Percentiles rank a stretch among this genome's conserved stretches.
Conservation (phyloP, 2,797 vertebrate genomes). For the Balearica regulorum region DNA sequence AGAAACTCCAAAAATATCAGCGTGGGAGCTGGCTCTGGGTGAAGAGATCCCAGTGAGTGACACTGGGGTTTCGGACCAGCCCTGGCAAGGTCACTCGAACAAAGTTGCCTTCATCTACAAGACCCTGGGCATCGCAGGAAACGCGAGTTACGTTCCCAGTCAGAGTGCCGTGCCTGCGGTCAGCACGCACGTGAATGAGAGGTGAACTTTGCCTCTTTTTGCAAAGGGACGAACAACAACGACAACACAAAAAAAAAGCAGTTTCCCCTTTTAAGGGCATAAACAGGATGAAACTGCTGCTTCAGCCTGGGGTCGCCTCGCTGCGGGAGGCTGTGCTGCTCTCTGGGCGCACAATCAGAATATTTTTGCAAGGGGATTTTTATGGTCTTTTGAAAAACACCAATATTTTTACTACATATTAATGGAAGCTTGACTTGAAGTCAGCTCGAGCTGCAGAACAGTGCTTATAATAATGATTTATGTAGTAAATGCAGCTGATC, state of each 20-base stretch:
- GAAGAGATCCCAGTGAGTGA: not conserved
- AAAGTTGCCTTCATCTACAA: not conserved
- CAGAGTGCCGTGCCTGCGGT: not conserved
- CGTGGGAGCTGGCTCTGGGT: not conserved
- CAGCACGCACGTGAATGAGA: not conserved
- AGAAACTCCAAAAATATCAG: not conserved
- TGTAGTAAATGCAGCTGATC: slow-evolving; percentile 23
- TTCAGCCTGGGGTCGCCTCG: not conserved
- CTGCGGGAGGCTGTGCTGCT: not conserved
- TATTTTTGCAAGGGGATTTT: not conserved
- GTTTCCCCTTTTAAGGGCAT: slow-evolving; percentile 43
- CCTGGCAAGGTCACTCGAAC: not conserved
- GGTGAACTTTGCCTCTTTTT: slow-evolving; percentile 46
- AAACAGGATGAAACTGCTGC: slow-evolving; percentile 45
- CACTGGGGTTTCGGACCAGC: not conserved
- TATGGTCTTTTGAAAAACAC: not conserved
- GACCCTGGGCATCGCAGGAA: not conserved
- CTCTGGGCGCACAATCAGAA: not conserved
- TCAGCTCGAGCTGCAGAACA: not conserved
- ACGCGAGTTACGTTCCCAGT: not conserved
- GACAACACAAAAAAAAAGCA: not conserved
- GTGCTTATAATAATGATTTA: slow-evolving; percentile 11
- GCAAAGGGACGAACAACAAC: not conserved
- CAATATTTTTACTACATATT: not conserved
- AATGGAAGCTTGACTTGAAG: not conserved